These are phyloP conservation scores for Gadus chalcogrammus DNA, from an alignment of 2,113 vertebrate species.

Conservation along the genomic window DNA sequence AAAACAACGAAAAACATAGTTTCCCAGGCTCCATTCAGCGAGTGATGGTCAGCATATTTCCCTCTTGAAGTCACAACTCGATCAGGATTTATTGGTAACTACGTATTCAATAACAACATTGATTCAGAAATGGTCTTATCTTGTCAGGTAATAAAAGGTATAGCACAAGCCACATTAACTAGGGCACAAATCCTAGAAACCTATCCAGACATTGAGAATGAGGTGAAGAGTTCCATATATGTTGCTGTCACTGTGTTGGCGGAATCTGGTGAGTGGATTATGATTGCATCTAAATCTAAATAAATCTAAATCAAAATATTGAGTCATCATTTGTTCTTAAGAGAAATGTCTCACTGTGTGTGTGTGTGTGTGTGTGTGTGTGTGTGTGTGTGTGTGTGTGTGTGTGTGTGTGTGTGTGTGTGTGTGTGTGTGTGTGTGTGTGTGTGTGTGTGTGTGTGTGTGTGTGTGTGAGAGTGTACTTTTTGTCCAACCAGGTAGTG, in stretches of 20 bases:
- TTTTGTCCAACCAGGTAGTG: conserved; percentile 73
- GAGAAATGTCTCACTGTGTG: not conserved
- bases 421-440: conserved; percentile 7
- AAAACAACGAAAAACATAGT: conserved; percentile 52
- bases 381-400: too few relatives aligned
- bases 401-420: too few relatives aligned
- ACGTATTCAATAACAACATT: not conserved
- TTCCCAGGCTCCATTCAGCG: conserved; percentile 72
- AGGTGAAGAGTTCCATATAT: conserved; percentile 56
- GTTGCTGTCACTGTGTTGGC: conserved; percentile 72
- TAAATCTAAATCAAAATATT: not conserved
- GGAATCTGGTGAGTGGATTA: conserved; percentile 69
- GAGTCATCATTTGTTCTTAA: not conserved
- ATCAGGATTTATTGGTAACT: too few relatives aligned
- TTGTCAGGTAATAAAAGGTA: conserved; percentile 56
- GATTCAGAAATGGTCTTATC: not conserved
- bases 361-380: too few relatives aligned
- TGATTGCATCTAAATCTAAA: not conserved
- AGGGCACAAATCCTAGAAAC: conserved; percentile 44
- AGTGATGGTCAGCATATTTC: conserved; percentile 54
- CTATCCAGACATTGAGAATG: conserved; percentile 11
- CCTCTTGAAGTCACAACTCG: too few relatives aligned
- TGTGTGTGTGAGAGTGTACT: not conserved
- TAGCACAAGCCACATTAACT: conserved; percentile 40
- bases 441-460: conserved; percentile 5